Percentiles rank a stretch among this genome's conserved stretches.
Evolutionary conservation across 1,140 invertebrate species (phyloP).

Genomic region (Bombus turneri): DNA sequence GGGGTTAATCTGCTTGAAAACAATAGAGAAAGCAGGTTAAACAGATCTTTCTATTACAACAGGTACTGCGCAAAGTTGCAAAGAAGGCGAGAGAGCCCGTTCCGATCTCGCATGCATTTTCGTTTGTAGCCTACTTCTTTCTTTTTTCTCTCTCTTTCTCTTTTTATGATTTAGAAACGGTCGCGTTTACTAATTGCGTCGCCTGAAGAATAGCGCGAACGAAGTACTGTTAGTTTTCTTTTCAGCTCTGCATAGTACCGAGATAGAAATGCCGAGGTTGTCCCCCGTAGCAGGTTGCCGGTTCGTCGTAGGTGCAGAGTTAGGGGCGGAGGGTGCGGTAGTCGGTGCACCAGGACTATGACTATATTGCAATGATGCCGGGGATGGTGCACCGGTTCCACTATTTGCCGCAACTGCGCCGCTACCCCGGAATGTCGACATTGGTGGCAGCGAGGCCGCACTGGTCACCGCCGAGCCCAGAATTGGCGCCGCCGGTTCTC

Average conservation of each 20-base stretch:
- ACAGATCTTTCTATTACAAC: background rate
- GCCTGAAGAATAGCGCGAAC: too few relatives aligned
- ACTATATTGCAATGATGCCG: constrained; percentile 83
- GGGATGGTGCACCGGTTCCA: constrained; percentile 83
- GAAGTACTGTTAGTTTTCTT: too few relatives aligned
- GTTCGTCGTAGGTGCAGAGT: constrained; percentile 82
- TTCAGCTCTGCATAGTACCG: too few relatives aligned
- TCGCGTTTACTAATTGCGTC: too few relatives aligned
- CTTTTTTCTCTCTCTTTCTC: too few relatives aligned
- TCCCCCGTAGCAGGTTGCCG: constrained; percentile 85
- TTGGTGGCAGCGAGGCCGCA: constrained; percentile 91
- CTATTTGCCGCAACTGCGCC: constrained; percentile 80
- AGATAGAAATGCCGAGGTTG: constrained; percentile 85
- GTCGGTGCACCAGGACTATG: constrained; percentile 83
- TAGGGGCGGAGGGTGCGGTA: constrained; percentile 78
- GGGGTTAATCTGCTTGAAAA: constrained; percentile 89
- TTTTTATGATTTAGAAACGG: too few relatives aligned
- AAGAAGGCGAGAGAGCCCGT: too few relatives aligned
- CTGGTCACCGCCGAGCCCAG: constrained; percentile 84
- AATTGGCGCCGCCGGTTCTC: constrained; percentile 80
- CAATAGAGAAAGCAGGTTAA: constrained; percentile 4
- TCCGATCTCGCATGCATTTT: background rate
- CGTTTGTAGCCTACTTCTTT: too few relatives aligned
- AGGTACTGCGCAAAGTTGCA: too few relatives aligned
- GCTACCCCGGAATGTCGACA: constrained; percentile 94